Evolutionary conservation across 2,888 invertebrate genomes (phyloP).

Genomic region (Xanthia togata): DNA sequence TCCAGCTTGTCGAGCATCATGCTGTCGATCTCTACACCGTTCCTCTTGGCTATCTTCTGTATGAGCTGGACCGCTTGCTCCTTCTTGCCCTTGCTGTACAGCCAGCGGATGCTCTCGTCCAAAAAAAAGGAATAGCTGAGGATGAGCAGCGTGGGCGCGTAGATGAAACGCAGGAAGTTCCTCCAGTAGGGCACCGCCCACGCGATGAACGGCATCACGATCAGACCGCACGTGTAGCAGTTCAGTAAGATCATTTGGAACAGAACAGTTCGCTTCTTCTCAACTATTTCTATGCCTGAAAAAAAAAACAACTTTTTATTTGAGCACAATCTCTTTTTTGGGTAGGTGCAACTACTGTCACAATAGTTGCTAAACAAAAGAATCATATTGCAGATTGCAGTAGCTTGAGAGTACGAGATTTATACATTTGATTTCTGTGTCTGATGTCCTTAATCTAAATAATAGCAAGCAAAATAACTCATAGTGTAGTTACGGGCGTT

Average conservation of each 20-base stretch:
- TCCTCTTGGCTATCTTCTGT: slow-evolving; percentile 83
- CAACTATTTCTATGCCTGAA: slow-evolving; percentile 88
- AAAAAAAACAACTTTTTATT: slow-evolving; percentile 27
- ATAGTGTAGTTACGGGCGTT: slow-evolving; percentile 2
- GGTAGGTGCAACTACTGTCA: neutral
- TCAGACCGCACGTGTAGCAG: slow-evolving; percentile 84
- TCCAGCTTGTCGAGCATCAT: slow-evolving; percentile 77
- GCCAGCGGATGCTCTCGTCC: slow-evolving; percentile 87
- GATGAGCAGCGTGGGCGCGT: slow-evolving; percentile 84
- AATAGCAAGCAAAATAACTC: slow-evolving; percentile 27
- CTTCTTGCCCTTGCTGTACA: slow-evolving; percentile 85
- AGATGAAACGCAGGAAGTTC: slow-evolving; percentile 83
- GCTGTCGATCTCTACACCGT: slow-evolving; percentile 78
- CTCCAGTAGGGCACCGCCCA: slow-evolving; percentile 87
- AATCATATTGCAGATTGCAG: neutral
- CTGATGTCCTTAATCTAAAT: slow-evolving; percentile 4
- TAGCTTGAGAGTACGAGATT: neutral
- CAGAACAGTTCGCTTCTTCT: slow-evolving; percentile 82
- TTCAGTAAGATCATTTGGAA: slow-evolving; percentile 87
- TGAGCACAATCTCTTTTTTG: neutral
- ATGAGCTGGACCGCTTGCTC: slow-evolving; percentile 79
- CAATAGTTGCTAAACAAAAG: neutral
- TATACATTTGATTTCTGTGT: neutral
- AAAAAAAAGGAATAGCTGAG: slow-evolving; percentile 83
- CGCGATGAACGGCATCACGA: slow-evolving; percentile 85